These are phyloP conservation scores for Drosophila lacteicornis DNA, from an alignment of 1,140 invertebrate genomes.

Conservation along the genomic window DNA sequence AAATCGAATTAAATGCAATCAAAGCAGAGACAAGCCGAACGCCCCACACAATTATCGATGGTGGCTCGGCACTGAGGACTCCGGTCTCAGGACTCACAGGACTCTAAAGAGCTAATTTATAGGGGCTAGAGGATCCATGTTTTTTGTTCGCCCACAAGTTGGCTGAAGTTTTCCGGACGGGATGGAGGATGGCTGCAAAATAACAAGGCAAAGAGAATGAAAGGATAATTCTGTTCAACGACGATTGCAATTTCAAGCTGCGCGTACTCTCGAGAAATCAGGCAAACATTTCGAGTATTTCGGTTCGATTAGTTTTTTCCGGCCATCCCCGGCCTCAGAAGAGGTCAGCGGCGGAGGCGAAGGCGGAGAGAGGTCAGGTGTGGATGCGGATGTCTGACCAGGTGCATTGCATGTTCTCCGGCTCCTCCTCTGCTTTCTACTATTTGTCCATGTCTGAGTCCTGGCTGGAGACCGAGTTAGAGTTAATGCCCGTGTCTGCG, in stretches of 20 bases:
- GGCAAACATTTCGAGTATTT: slow-evolving; percentile 73
- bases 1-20: slow-evolving; percentile 63
- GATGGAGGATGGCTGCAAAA: not conserved
- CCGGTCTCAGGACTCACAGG: not conserved
- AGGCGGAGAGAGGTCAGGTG: not conserved
- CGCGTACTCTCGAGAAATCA: slow-evolving; percentile 78
- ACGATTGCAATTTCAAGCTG: slow-evolving; percentile 70
- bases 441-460: slow-evolving; percentile 50
- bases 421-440: slow-evolving; percentile 1
- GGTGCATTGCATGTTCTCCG: slow-evolving; percentile 46
- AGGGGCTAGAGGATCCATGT: slow-evolving; percentile 44
- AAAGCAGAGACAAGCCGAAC: slow-evolving; percentile 32
- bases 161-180: slow-evolving; percentile 39
- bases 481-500: slow-evolving; percentile 53
- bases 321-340: slow-evolving; percentile 29
- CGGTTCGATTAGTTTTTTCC: slow-evolving; percentile 73
- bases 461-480: slow-evolving; percentile 27
- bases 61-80: not conserved
- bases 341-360: slow-evolving; percentile 34
- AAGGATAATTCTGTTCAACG: slow-evolving; percentile 59
- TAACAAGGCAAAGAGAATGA: slow-evolving; percentile 14
- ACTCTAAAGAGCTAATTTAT: slow-evolving; percentile 71
- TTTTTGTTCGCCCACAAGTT: slow-evolving; percentile 35
- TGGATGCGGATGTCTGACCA: slow-evolving; percentile 32
- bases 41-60: slow-evolving; percentile 52